Evolutionary conservation across 2,113 vertebrate species (phyloP), one percentile per base, ranked within the genome.

Genomic region (Callorhinus ursinus): DNA sequence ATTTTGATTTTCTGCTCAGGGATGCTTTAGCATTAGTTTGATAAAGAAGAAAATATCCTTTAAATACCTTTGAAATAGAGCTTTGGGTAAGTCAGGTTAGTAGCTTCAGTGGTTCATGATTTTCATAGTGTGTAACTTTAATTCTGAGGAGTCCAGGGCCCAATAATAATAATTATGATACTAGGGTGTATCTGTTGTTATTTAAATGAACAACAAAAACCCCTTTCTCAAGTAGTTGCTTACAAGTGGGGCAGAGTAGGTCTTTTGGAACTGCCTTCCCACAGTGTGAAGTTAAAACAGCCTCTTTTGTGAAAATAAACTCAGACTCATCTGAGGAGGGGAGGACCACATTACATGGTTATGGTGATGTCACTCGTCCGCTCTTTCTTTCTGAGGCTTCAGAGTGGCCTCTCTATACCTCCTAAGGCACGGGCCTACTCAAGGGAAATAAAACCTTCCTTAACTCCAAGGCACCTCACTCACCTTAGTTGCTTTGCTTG

Each of bases 1-100:
- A 65, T 82, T 57, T 71, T 92, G 21, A 46, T 71, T 90, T 92
- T 93, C 36, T 95, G 31, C 36, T 80, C 36, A 85, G n/a, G 39
- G 33, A 46, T 49, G 16, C 16, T 7, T 65, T 39, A 26, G 19
- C 46, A 67, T 16, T 91, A 55, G 53, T 85, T 53, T 53, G 46
- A 31, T 80, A 53, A 77, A 93, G 53, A 91, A 79, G 65, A 19
- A n/a, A 21, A 11, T 33, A 15, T 31, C 21, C 28, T 67, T 77
- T 55, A 51, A 85, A 59, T 72, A 21, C 1, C 26, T 77, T 63
- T 86, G 74, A 15, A 89, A 55, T 19, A 85, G 69, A 96, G 19
- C 49, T 74, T 61, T 16, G 39, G 18, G 49, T 28, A 80, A 82
- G 49, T 36, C 39, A 59, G 33, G 49, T 55, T 61, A 57, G 46